Evolutionary conservation across 53 echinoderm and acorn worm species (phyloP).

Genomic region (Paelopatides confundens): DNA sequence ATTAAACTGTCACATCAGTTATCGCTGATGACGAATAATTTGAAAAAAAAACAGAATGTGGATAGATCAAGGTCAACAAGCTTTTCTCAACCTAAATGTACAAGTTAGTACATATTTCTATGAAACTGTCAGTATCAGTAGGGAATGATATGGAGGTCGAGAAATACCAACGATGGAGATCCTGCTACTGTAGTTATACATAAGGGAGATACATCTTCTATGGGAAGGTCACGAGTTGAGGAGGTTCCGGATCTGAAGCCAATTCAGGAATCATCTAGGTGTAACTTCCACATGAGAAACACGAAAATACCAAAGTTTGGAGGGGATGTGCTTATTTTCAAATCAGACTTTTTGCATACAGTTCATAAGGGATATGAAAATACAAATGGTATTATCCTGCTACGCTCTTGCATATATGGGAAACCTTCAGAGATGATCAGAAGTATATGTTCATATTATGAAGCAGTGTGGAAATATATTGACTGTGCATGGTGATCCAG

Average conservation of each 20-base stretch:
- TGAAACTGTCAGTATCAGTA: not conserved
- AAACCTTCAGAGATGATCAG: conserved; percentile 62
- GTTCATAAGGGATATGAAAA: conserved; percentile 29
- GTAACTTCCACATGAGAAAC: too few species aligned
- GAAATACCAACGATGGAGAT: too few species aligned
- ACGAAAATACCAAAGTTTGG: too few species aligned
- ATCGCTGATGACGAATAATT: too few species aligned
- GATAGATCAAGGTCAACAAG: conserved; percentile 12
- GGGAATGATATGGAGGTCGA: too few species aligned
- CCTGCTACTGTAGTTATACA: too few species aligned
- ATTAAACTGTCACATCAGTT: too few species aligned
- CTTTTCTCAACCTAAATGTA: not conserved
- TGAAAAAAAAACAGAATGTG: too few species aligned
- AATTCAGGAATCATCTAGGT: conserved; percentile 51
- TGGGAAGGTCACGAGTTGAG: too few species aligned
- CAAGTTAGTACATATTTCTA: too few species aligned
- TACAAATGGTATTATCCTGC: not conserved
- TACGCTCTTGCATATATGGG: conserved; percentile 65
- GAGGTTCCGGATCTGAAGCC: not conserved
- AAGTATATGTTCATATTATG: conserved; percentile 57
- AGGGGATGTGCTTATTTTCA: too few species aligned
- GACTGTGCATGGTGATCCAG: conserved; percentile 67
- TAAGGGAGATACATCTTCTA: too few species aligned
- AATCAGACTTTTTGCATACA: conserved; percentile 63
- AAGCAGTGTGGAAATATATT: conserved; percentile 64